phyloP scores from a whole-genome alignment of 2,113 vertebrate genomes.

The Rhegmatorhina hoffmannsi region DNA sequence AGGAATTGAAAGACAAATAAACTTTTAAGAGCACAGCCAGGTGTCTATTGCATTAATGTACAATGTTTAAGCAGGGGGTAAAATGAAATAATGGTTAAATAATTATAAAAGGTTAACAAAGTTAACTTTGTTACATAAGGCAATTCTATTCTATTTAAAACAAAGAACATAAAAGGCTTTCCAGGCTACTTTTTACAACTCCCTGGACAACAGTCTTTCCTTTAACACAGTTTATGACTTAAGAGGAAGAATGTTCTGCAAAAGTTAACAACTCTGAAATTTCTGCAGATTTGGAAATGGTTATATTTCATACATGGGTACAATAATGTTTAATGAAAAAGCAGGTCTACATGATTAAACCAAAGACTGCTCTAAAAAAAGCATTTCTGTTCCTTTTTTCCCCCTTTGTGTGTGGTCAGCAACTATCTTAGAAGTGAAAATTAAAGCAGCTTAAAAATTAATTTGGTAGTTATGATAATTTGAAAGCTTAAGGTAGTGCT shows the following conservation, averaged over 20 bases:
- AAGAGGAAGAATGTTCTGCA: background rate
- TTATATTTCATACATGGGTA: background rate
- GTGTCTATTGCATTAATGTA: constrained; percentile 64
- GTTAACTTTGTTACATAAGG: constrained; percentile 61
- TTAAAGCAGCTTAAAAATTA: constrained; percentile 12
- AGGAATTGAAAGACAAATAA: constrained; percentile 79
- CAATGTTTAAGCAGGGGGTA: constrained; percentile 64
- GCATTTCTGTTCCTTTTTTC: background rate
- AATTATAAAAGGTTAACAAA: constrained; percentile 77
- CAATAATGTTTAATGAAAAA: background rate
- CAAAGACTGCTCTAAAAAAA: background rate
- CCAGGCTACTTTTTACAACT: constrained; percentile 58
- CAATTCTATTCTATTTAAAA: constrained; percentile 70
- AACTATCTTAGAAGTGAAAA: background rate
- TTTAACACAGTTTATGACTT: constrained; percentile 13
- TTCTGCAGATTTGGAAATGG: background rate
- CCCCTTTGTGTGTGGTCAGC: background rate
- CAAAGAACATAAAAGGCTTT: constrained; percentile 56
- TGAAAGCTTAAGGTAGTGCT: background rate
- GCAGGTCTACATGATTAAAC: background rate
- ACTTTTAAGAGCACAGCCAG: constrained; percentile 78
- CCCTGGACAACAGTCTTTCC: constrained; percentile 30
- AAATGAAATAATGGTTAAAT: constrained; percentile 78
- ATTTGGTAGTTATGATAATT: background rate
- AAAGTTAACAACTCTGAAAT: constrained; percentile 42